phyloP scores from a whole-genome alignment of 1,140 invertebrate genomes.

The Lepidurus couesii region DNA sequence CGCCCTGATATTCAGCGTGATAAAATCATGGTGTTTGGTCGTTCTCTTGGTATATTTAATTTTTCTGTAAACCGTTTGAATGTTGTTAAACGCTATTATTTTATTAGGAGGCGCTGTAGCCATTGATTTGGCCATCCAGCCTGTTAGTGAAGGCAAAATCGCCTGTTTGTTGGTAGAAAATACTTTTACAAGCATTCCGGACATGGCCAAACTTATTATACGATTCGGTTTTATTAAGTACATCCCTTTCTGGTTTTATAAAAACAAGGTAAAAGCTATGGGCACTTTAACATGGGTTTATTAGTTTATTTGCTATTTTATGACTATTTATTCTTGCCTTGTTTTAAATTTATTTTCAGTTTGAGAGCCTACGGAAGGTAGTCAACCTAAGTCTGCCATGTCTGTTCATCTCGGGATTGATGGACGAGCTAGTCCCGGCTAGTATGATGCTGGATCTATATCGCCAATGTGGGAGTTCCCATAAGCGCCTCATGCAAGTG shows the following conservation, averaged over 20 bases:
- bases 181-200: slow-evolving; percentile 89
- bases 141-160: slow-evolving; percentile 66
- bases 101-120: slow-evolving; percentile 72
- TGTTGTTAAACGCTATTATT: slow-evolving; percentile 28
- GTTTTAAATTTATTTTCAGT: slow-evolving; percentile 52
- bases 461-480: slow-evolving; percentile 56
- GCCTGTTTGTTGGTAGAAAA: slow-evolving; percentile 87
- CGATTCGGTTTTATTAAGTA: slow-evolving; percentile 59
- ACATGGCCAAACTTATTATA: slow-evolving; percentile 62
- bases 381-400: slow-evolving; percentile 59
- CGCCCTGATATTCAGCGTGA: slow-evolving; percentile 73
- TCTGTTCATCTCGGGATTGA: slow-evolving; percentile 71
- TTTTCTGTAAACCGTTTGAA: not conserved
- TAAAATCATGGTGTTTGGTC: slow-evolving; percentile 87
- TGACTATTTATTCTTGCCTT: slow-evolving; percentile 33
- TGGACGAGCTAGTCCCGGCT: slow-evolving; percentile 77
- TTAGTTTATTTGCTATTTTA: slow-evolving; percentile 21
- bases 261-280: slow-evolving; percentile 63
- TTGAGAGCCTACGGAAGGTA: slow-evolving; percentile 64
- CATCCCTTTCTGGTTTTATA: slow-evolving; percentile 68
- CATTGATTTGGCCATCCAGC: slow-evolving; percentile 70
- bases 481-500: slow-evolving; percentile 66
- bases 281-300: not conserved
- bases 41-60: slow-evolving; percentile 67
- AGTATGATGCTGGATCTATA: slow-evolving; percentile 77